These are phyloP conservation scores for Protobothrops mucrosquamatus DNA, from an alignment of 2,113 vertebrate genomes.

Conservation along the genomic window DNA sequence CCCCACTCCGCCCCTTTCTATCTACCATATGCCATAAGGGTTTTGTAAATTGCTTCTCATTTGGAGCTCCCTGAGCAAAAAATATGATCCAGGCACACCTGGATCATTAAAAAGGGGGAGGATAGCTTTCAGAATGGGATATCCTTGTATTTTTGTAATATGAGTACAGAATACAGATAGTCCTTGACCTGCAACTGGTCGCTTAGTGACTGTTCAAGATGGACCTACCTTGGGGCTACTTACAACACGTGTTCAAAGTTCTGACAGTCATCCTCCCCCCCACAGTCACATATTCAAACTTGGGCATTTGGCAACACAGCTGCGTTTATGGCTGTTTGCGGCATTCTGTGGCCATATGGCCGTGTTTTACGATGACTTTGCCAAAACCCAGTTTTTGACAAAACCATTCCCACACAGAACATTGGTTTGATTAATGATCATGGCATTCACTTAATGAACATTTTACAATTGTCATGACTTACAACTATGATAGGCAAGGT, in stretches of 20 bases:
- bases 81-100: not conserved
- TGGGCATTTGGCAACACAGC: not conserved
- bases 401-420: not conserved
- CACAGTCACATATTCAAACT: not conserved
- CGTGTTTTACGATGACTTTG: not conserved
- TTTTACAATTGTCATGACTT: not conserved
- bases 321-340: not conserved
- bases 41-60: not conserved
- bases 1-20: not conserved
- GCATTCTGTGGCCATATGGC: not conserved
- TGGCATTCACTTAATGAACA: not conserved
- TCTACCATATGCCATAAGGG: not conserved
- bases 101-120: not conserved
- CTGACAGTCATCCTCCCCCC: not conserved
- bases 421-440: not conserved
- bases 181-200: not conserved
- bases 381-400: not conserved
- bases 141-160: not conserved
- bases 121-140: not conserved
- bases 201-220: not conserved
- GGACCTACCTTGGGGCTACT: not conserved
- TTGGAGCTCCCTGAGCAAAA: not conserved
- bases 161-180: not conserved
- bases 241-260: not conserved
- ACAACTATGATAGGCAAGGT: not conserved